These are phyloP conservation scores for Limnephilus auricula DNA, from an alignment of 2,888 invertebrate species.

Conservation along the genomic window DNA sequence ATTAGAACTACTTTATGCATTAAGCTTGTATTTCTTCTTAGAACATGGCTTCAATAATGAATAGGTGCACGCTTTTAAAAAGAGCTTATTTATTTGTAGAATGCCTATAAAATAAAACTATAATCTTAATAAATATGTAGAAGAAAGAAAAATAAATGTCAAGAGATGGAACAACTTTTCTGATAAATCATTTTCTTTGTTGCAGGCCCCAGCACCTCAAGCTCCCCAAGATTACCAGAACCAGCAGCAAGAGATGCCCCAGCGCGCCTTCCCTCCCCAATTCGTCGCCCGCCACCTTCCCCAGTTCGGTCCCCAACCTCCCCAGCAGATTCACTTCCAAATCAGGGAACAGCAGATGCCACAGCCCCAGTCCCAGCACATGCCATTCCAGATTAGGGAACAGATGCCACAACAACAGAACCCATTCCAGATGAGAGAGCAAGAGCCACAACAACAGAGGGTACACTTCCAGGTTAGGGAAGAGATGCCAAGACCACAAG, in stretches of 20 bases:
- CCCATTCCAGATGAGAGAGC: slow-evolving; percentile 41
- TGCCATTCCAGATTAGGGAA: slow-evolving; percentile 46
- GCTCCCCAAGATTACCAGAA: slow-evolving; percentile 59
- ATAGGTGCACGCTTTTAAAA: too few relatives aligned
- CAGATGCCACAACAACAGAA: slow-evolving; percentile 47
- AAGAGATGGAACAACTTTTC: neutral
- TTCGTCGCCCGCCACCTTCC: slow-evolving; percentile 48
- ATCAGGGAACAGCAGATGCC: slow-evolving; percentile 51
- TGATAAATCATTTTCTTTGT: slow-evolving; percentile 33
- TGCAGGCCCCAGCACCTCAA: slow-evolving; percentile 65
- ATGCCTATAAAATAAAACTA: too few relatives aligned
- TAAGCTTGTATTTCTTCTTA: neutral
- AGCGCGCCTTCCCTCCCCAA: slow-evolving; percentile 52
- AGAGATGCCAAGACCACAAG: slow-evolving; percentile 43
- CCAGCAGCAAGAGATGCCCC: slow-evolving; percentile 47
- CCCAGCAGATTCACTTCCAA: slow-evolving; percentile 51
- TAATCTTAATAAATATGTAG: too few relatives aligned
- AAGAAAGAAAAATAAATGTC: too few relatives aligned
- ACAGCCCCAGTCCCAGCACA: slow-evolving; percentile 36
- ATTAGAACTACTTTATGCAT: neutral
- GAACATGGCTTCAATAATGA: too few relatives aligned
- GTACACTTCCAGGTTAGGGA: slow-evolving; percentile 39
- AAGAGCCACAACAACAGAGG: slow-evolving; percentile 38
- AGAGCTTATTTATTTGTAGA: too few relatives aligned
- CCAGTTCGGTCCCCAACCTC: slow-evolving; percentile 65